phyloP scores from a whole-genome alignment of 2,888 invertebrate genomes.

The Nebria salina region DNA sequence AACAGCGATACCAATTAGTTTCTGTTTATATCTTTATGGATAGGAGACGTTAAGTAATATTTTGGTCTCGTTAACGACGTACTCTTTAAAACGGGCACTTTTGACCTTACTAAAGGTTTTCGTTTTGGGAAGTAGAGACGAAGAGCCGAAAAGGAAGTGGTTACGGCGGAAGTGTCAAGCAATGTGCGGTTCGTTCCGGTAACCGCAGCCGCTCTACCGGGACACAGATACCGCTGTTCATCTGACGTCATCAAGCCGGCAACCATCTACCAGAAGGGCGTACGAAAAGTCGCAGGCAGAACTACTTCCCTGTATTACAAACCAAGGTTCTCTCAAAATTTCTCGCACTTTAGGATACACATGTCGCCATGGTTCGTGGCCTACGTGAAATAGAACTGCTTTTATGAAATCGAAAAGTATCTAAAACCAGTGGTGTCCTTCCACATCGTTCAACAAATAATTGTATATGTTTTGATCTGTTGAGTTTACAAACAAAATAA shows the following conservation, averaged over 20 bases:
- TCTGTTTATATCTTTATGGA: neutral
- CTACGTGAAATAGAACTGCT: conserved; percentile 2
- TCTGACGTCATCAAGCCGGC: conserved; percentile 17
- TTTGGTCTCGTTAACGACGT: conserved; percentile 11
- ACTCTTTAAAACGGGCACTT: neutral
- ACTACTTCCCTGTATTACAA: neutral
- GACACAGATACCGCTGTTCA: conserved; percentile 22
- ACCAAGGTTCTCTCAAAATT: neutral
- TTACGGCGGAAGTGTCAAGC: conserved; percentile 42
- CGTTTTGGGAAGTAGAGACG: neutral
- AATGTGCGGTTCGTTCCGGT: conserved; percentile 43
- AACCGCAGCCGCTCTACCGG: conserved; percentile 29
- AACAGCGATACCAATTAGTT: too few species aligned
- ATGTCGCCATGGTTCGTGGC: conserved; percentile 6
- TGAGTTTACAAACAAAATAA: too few species aligned
- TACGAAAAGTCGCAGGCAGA: neutral
- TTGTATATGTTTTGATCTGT: too few species aligned
- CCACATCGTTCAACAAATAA: neutral
- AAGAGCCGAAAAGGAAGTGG: conserved; percentile 7
- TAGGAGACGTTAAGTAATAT: conserved; percentile 10
- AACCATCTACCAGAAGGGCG: neutral
- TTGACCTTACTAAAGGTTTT: neutral
- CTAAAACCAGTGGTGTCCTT: neutral
- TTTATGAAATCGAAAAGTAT: neutral
- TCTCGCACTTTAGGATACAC: conserved; percentile 12